Conservation (phyloP, 2,797 vertebrate species). For the Sebastolobus alascanus region DNA sequence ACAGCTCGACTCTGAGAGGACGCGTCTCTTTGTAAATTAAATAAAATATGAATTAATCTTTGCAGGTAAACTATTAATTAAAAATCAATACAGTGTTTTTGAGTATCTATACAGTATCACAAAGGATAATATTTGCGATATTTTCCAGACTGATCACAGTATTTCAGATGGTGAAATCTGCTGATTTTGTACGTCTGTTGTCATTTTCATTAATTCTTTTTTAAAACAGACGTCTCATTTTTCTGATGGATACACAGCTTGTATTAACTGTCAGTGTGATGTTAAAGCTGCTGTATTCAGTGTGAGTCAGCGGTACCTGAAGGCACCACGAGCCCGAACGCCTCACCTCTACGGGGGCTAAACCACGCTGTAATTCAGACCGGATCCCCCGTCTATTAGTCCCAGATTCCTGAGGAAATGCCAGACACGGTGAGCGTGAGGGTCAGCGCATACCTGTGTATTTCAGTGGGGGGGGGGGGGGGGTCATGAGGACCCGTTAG, state of each 20-base stretch:
- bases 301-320: constrained; percentile 19
- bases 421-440: constrained; percentile 30
- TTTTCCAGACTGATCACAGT: no score
- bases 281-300: not conserved
- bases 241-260: not conserved
- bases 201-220: not conserved
- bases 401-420: constrained; percentile 62
- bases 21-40: no score
- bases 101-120: no score
- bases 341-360: constrained; percentile 11
- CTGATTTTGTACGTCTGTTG: not conserved
- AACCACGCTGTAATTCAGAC: constrained; percentile 49
- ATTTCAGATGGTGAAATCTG: no score
- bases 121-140: no score
- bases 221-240: not conserved
- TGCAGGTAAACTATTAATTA: no score
- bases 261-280: not conserved
- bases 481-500: constrained; percentile 27
- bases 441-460: constrained; percentile 45
- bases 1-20: no score
- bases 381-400: constrained; percentile 49
- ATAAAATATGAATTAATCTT: no score
- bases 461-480: not conserved
- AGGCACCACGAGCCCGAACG: constrained; percentile 14
- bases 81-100: no score